Evolutionary conservation across 1,140 invertebrate genomes (phyloP).

Genomic region (Plectus sambesii): DNA sequence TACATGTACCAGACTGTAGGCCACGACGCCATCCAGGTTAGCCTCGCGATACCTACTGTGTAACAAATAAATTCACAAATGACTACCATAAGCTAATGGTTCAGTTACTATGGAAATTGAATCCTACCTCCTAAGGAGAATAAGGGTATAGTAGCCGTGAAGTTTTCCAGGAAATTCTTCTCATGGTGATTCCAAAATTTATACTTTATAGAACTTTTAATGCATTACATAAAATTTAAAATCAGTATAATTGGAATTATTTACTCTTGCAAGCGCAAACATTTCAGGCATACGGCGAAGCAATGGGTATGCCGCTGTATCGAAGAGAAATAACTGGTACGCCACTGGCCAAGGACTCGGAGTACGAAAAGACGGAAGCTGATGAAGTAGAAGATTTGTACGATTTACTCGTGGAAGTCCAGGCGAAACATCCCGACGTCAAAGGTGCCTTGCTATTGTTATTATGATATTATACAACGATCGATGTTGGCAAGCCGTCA

Average conservation of each 20-base stretch:
- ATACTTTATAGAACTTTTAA: slow-evolving; percentile 9
- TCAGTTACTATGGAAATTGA: no score
- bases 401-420: slow-evolving; percentile 66
- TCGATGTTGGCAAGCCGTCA: no score
- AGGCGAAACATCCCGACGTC: slow-evolving; percentile 53
- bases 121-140: no score
- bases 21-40: slow-evolving; percentile 69
- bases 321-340: slow-evolving; percentile 64
- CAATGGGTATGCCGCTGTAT: slow-evolving; percentile 81
- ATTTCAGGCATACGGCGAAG: slow-evolving; percentile 66
- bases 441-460: slow-evolving; percentile 32
- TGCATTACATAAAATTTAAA: no score
- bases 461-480: no score
- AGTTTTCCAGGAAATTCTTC: neutral
- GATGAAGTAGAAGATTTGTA: slow-evolving; percentile 99
- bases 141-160: no score
- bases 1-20: slow-evolving; percentile 99
- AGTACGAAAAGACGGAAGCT: slow-evolving; percentile 68
- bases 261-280: no score
- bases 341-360: slow-evolving; percentile 58
- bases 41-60: no score
- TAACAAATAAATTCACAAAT: no score
- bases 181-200: slow-evolving; percentile 8
- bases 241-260: no score
- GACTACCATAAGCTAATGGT: no score